These are phyloP conservation scores for Machaerirhynchus nigripectus DNA, from an alignment of 2,113 vertebrate genomes.

Conservation along the genomic window DNA sequence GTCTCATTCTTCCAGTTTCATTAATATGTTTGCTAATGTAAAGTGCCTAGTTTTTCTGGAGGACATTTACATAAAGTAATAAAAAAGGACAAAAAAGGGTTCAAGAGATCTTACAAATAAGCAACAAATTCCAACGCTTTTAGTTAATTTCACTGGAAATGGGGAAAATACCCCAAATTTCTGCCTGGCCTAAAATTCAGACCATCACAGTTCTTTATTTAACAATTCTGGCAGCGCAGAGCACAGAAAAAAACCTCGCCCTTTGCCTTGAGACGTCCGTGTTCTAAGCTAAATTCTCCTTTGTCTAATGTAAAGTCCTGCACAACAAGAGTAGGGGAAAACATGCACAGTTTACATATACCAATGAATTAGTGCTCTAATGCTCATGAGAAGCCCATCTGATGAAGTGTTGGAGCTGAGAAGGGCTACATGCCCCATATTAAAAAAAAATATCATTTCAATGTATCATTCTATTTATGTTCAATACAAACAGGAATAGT, in stretches of 20 bases:
- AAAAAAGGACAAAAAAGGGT: background rate
- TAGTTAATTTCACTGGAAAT: background rate
- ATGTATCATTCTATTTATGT: background rate
- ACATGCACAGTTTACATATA: background rate
- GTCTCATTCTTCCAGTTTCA: background rate
- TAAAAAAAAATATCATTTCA: background rate
- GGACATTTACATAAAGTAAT: background rate
- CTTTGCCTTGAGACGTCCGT: background rate
- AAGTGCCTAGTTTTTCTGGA: background rate
- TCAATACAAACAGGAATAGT: background rate
- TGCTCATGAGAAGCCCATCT: background rate
- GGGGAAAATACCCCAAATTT: background rate
- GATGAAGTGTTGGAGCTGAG: background rate
- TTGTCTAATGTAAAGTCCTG: background rate
- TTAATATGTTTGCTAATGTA: background rate
- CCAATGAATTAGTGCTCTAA: background rate
- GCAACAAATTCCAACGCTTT: background rate
- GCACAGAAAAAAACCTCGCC: background rate
- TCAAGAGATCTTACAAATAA: background rate
- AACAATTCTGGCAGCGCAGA: background rate
- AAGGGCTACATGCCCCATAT: background rate
- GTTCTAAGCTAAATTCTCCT: background rate
- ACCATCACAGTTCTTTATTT: background rate
- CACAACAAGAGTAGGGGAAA: background rate
- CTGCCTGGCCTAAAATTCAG: background rate